Evolutionary conservation across 2,888 invertebrate genomes (phyloP), one percentile per base, ranked within the genome.

Genomic region (Hemistola chrysoprasaria): DNA sequence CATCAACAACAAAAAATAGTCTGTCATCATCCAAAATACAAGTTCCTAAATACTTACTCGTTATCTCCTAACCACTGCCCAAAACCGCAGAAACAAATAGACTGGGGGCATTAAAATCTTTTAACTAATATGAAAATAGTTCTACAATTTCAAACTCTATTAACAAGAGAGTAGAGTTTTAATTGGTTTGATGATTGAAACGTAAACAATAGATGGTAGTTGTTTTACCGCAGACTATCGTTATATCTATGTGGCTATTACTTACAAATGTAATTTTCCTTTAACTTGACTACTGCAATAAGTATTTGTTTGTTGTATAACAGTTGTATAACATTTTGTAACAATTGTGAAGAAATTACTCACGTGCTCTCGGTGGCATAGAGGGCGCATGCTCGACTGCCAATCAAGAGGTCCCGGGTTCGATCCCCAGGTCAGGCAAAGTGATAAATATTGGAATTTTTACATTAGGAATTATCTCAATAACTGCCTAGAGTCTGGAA

Each of bases 41-140:
- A 16, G 16, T 16, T 16, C 11, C 23, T 32, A 39, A 39, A 39
- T 27, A 27, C 32, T 27, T 9, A 9, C 3, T 36, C 22, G 27
- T 39, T 39, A 39, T 32, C 32, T 32, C 16, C 6, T 22, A 9
- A 27, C 32, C 32, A 32, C 27, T 22, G 22, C 16, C 32, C 32
- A 8, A 39, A 39, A 32, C 39, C 39, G 23, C 39, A 39, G 9
- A 32, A 39, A 30, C 30, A 40, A 28, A 34, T 34, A 22, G 32
- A 22, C 23, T 10, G 16, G 39, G 22, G 22, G 21, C 40, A n/a
- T 6, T 25, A 23, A 11, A 9, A 29, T 27, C 10, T 23, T 23
- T n/a, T 8, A 22, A 16, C 16, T 25, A n/a, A 30, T 22, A 22
- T 10, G 22, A 21, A 9, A 22, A 21, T 23, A 11, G 27, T 3